phyloP scores from a whole-genome alignment of 2,888 invertebrate genomes.

The Ethmia dodecea region DNA sequence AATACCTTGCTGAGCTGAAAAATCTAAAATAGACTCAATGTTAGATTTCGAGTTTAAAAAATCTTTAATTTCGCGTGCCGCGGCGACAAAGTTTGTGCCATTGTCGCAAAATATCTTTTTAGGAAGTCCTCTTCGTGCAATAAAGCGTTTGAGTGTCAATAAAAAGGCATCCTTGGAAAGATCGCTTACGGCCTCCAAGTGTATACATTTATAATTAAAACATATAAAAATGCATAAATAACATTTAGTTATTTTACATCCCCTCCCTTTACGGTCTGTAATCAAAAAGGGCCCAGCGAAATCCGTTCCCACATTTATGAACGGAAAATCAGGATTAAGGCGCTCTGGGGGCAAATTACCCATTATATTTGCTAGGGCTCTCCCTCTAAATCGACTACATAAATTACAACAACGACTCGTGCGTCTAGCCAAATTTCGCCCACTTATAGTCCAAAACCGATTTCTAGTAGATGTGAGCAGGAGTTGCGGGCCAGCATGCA shows the following conservation, averaged over 20 bases:
- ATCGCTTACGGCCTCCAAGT: no score
- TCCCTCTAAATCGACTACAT: not conserved
- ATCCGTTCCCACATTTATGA: no score
- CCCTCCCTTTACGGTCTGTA: not conserved
- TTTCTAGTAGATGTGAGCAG: not conserved
- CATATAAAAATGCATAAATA: not conserved
- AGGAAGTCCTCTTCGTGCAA: constrained; percentile 10
- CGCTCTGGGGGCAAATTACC: not conserved
- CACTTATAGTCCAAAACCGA: not conserved
- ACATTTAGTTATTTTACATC: not conserved
- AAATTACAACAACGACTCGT: not conserved
- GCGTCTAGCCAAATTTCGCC: not conserved
- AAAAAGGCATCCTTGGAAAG: constrained; percentile 7
- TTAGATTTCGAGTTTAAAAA: no score
- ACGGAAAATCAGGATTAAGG: not conserved
- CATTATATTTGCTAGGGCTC: not conserved
- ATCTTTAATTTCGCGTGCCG: not conserved
- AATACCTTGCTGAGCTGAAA: constrained; percentile 1
- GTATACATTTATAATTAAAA: no score
- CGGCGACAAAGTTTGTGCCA: constrained; percentile 2
- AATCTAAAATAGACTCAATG: not conserved
- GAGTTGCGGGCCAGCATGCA: not conserved
- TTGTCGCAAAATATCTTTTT: not conserved
- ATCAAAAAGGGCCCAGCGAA: no score
- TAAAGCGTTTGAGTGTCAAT: constrained; percentile 7